Conservation (phyloP, 2,888 invertebrate species). For the Xylocampa areola region DNA sequence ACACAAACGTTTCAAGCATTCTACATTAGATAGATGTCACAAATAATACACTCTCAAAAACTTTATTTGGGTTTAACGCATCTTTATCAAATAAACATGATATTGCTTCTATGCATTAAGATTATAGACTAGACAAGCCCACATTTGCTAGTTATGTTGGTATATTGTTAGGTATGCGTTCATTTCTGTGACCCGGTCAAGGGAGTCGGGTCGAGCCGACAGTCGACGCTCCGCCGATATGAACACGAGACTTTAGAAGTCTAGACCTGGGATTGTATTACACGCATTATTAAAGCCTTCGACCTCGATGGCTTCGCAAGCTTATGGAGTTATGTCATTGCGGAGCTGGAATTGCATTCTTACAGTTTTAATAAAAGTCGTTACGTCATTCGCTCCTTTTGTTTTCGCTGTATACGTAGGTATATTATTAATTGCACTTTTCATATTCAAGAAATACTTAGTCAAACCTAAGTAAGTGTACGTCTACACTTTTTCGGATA, state of each 20-base stretch:
- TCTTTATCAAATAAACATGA: no score
- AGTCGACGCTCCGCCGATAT: conserved; percentile 41
- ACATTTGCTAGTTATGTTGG: conserved; percentile 26
- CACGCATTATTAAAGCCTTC: conserved; percentile 12
- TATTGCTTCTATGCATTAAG: not conserved
- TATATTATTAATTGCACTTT: no score
- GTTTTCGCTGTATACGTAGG: no score
- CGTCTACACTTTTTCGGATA: no score
- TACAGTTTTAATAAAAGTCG: no score
- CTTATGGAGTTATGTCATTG: conserved; percentile 18
- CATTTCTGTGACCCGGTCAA: conserved; percentile 46
- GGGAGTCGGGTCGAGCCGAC: conserved; percentile 31
- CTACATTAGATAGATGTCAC: no score
- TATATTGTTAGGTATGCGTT: conserved; percentile 8
- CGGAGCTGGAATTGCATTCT: not conserved
- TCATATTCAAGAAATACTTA: no score
- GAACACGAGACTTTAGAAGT: conserved; percentile 2
- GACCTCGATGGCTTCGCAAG: conserved; percentile 21
- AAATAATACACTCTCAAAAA: no score
- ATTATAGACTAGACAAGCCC: not conserved
- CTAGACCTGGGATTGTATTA: conserved; percentile 10
- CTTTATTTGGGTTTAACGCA: no score
- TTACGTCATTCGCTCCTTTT: no score
- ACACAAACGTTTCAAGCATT: no score
- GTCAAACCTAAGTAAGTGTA: no score